Evolutionary conservation across 2,888 invertebrate species (phyloP), one percentile per base, ranked within the genome.

Genomic region (Rotaria socialis): DNA sequence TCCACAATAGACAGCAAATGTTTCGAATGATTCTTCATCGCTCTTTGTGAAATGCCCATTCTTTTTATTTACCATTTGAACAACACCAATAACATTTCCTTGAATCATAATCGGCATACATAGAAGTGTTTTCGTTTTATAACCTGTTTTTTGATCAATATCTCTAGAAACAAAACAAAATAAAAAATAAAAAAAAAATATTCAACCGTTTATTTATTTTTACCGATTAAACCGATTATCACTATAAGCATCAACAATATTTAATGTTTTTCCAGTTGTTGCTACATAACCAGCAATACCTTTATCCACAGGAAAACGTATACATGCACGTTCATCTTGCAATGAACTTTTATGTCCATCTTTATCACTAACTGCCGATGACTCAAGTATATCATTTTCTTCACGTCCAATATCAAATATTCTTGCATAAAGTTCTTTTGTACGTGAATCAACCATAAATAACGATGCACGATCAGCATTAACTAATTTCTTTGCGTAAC

Each of bases 201-300:
- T 35, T 35, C 24, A 41, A 55, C 5, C 86, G 27, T 84, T 86
- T 27, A 87, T 24, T 84, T 43, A 19, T 41, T 41, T 27, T 41
- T 92, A 91, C 84, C 92, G 91, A 90, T 95, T 95, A 90, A 95
- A 95, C 87, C 95, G 92, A 0, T 93, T 91, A 91, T 95, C 95
- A 0, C 93, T 92, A 90, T 95, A 95, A 0, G 95, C 95, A 90
- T 95, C 94, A 4, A 88, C 92, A 87, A 95, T 95, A 90, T 95
- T 95, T 89, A 95, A 92, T 4, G 94, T 93, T 89, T 94, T 93
- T 0, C 95, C 95, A 0, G 94, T 94, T 88, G 93, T 91, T 0
- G 95, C 95, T 7, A 95, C 95, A 89, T 94, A 93, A 0, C 95
- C 95, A 2, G 95, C 95, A 85, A 95, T 95, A 0, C 95, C 95